Base-by-base conservation (phyloP, 2,113 vertebrate genomes). In the Colinus virginianus region DNA sequence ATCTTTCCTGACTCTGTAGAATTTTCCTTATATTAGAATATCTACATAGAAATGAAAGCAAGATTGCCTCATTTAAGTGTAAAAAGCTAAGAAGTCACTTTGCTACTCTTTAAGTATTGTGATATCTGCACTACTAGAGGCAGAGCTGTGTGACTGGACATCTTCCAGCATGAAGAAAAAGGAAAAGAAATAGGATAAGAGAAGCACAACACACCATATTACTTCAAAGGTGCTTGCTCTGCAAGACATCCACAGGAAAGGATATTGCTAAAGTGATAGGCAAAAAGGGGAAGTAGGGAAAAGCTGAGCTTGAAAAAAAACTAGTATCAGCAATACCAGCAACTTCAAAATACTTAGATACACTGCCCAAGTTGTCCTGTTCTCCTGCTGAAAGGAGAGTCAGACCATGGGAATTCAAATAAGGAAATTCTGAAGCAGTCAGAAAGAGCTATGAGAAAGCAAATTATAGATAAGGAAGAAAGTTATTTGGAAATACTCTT, bases 381-480 rank as follows among this genome's bases (percentile, higher is more conserved):
- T 88, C 56, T 74, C 86, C 48, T 38, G 58, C 70, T 84, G 62
- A 91, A 88, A 28, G 30, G 34, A 87, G 62, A 78, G 12, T 62
- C 42, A 82, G 36, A 49, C 38, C 25, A 13, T 46, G 25, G 42
- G 34, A 89, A 93, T 78, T 92, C 17, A 53, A 90, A 87, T 28
- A 40, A 61, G 12, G n/a, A 76, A 55, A 84, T 42, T 81, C 11
- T 88, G 53, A 90, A 87, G 74, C 43, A 68, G 58, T 62, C 61
- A 77, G 88, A 84, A 89, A 55, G n/a, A 25, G 42, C 26, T 7
- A 45, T 3, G 15, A 92, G 70, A 87, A 87, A 92, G 34, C 11
- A 85, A 92, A 89, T 62, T 85, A 64, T n/a, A 86, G 82, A 90
- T 88, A 86, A 87, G 51, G 13, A 91, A 77, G 40, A 32, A 81